phyloP scores from a whole-genome alignment of 2,797 vertebrate genomes.

The Peromyscus nudipes region DNA sequence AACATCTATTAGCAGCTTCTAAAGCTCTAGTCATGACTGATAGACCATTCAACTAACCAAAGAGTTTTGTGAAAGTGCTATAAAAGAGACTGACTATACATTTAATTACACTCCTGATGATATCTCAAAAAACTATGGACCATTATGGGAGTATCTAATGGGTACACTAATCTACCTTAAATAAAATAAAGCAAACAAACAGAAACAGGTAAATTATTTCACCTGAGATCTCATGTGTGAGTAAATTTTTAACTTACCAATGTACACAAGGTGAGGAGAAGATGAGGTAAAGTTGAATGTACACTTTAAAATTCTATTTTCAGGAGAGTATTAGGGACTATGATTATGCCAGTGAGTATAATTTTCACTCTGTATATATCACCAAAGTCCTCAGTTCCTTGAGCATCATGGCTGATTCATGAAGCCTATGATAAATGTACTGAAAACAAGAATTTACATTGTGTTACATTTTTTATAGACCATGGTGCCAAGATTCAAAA shows the following conservation, averaged over 20 bases:
- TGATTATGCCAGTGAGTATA: background rate
- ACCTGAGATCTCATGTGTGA: background rate
- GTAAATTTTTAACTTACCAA: background rate
- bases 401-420: background rate
- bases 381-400: background rate
- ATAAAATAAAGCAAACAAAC: constrained; percentile 3
- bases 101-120: background rate
- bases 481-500: background rate
- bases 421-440: background rate
- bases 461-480: background rate
- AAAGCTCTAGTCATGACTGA: background rate
- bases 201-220: background rate
- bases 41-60: background rate
- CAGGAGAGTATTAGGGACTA: background rate
- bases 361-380: background rate
- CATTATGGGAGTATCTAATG: background rate
- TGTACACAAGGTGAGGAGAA: background rate
- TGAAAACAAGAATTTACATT: background rate
- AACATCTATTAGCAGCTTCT: background rate
- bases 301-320: background rate
- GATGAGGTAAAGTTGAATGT: background rate
- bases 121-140: background rate
- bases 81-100: background rate
- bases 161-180: background rate
- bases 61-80: background rate